phyloP scores from a whole-genome alignment of 2,797 vertebrate species.

The Amphiprion clarkii region DNA sequence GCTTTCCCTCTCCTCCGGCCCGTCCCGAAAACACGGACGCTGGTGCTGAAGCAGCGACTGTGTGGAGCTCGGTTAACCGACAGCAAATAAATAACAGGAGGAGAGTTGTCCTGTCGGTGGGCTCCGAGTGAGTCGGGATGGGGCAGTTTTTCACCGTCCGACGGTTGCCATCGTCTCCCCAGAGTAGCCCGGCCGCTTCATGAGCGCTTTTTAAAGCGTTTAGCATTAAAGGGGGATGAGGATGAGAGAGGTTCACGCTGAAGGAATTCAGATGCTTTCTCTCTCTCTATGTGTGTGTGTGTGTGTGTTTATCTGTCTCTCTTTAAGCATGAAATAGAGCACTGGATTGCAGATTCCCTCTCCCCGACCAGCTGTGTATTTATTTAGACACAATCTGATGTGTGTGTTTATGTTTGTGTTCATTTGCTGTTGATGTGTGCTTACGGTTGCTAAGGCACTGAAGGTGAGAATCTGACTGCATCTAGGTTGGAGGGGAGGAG shows the following conservation, averaged over 20 bases:
- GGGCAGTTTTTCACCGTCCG: slow-evolving; percentile 50
- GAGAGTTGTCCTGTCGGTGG: slow-evolving; percentile 72
- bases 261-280: slow-evolving; percentile 82
- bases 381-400: slow-evolving; percentile 48
- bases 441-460: slow-evolving; percentile 66
- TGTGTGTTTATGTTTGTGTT: slow-evolving; percentile 49
- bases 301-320: slow-evolving; percentile 36
- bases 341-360: slow-evolving; percentile 61
- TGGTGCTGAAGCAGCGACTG: slow-evolving; percentile 81
- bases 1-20: slow-evolving; percentile 72
- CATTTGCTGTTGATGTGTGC: slow-evolving; percentile 46
- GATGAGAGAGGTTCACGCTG: slow-evolving; percentile 77
- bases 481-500: slow-evolving; percentile 32
- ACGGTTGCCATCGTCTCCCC: slow-evolving; percentile 41
- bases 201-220: slow-evolving; percentile 56
- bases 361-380: slow-evolving; percentile 52
- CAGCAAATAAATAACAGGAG: slow-evolving; percentile 70
- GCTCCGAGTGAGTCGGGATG: slow-evolving; percentile 45
- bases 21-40: slow-evolving; percentile 81
- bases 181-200: slow-evolving; percentile 44
- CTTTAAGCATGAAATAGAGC: slow-evolving; percentile 67
- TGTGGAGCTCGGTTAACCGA: slow-evolving; percentile 70
- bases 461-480: slow-evolving; percentile 71
- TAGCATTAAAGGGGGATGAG: slow-evolving; percentile 59
- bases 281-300: slow-evolving; percentile 17